Evolutionary conservation across 2,113 vertebrate genomes (phyloP).

Genomic region (Callionymus lyra): DNA sequence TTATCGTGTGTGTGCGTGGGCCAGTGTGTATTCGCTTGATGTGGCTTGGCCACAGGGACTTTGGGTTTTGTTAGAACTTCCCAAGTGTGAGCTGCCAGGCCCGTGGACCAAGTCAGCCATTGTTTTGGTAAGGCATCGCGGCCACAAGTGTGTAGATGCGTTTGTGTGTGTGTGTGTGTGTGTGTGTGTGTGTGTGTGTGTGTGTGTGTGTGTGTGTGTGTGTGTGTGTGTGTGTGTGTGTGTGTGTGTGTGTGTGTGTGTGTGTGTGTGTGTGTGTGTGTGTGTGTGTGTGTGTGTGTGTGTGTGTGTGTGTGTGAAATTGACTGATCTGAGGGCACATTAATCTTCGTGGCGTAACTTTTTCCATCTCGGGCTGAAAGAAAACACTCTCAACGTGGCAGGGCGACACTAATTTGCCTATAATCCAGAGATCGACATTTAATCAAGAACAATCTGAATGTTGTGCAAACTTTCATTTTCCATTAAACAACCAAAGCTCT

Average conservation of each 20-base stretch:
- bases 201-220: constrained; percentile 1
- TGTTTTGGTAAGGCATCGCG: constrained; percentile 49
- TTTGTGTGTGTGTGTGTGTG: constrained; percentile 1
- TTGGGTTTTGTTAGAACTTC: constrained; percentile 51
- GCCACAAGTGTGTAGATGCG: constrained; percentile 19
- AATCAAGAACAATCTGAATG: too few relatives aligned
- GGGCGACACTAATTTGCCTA: too few relatives aligned
- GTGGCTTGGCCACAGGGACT: constrained; percentile 48
- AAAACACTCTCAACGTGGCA: constrained; percentile 3
- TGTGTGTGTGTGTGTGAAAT: constrained; percentile 6
- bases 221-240: constrained; percentile 1
- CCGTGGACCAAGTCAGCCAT: constrained; percentile 44
- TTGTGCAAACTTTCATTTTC: too few relatives aligned
- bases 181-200: constrained; percentile 3
- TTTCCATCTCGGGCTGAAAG: constrained; percentile 33
- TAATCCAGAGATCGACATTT: too few relatives aligned
- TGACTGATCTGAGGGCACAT: constrained; percentile 1
- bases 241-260: constrained; percentile 3
- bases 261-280: constrained; percentile 1
- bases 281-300: constrained; percentile 7
- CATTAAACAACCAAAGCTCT: too few relatives aligned
- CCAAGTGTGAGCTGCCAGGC: constrained; percentile 34
- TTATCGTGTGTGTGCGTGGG: constrained; percentile 6
- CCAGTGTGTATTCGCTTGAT: constrained; percentile 35
- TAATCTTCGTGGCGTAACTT: constrained; percentile 25